These are phyloP conservation scores for Deroplatys truncata DNA, from an alignment of 2,888 invertebrate genomes.

Conservation along the genomic window DNA sequence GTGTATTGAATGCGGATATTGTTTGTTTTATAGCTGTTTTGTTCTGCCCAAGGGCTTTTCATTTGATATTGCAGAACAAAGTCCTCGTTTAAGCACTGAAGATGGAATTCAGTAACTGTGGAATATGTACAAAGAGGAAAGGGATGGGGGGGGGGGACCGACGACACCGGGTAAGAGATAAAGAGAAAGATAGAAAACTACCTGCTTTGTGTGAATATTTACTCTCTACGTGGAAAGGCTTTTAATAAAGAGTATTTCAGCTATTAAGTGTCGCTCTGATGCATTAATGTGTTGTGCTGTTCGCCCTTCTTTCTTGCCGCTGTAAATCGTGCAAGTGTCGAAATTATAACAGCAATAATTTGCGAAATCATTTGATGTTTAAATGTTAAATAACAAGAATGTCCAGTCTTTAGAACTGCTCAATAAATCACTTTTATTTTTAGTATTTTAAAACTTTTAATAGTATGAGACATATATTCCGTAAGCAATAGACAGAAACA, in stretches of 20 bases:
- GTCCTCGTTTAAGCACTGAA: background rate
- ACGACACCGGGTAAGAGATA: background rate
- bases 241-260: background rate
- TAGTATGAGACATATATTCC: no score
- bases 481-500: no score
- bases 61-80: background rate
- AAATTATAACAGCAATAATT: no score
- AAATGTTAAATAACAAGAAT: no score
- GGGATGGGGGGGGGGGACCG: no score
- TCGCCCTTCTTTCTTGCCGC: no score
- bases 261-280: background rate
- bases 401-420: no score
- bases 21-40: background rate
- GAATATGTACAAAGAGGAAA: background rate
- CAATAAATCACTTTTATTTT: no score
- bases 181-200: background rate
- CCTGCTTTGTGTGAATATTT: background rate
- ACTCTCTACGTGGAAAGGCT: background rate
- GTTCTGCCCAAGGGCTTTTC: background rate
- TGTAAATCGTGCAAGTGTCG: no score
- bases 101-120: background rate
- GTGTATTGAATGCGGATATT: background rate
- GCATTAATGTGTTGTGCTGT: no score
- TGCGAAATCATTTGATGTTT: no score
- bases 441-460: no score